These are phyloP conservation scores for Geophilus truncorum DNA, from an alignment of 2,888 invertebrate species.

Conservation along the genomic window DNA sequence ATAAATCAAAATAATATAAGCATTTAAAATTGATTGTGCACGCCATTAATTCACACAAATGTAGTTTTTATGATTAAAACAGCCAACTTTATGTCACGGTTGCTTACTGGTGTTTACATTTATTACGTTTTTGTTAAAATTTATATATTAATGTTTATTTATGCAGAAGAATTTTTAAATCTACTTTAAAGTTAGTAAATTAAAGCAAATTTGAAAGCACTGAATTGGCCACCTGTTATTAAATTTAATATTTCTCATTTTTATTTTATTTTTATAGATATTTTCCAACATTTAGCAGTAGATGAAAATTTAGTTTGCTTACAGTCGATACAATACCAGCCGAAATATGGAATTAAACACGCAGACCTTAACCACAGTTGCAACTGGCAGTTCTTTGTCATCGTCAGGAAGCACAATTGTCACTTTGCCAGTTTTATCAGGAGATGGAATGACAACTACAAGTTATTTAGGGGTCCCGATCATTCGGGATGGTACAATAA, in stretches of 20 bases:
- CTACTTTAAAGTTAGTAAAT: neutral
- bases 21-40: neutral
- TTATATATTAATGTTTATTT: no score
- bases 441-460: slow-evolving; percentile 32
- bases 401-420: slow-evolving; percentile 34
- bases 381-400: slow-evolving; percentile 20
- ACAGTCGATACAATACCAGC: no score
- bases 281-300: no score
- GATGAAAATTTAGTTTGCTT: no score
- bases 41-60: neutral
- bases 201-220: neutral
- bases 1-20: neutral
- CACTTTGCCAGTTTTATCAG: slow-evolving; percentile 35
- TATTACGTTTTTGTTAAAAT: no score
- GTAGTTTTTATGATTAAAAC: neutral
- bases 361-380: slow-evolving; percentile 20
- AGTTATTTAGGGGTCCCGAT: slow-evolving; percentile 39
- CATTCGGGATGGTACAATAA: slow-evolving; percentile 37
- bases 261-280: neutral
- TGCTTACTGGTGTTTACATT: neutral
- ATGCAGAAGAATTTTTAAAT: neutral
- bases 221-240: neutral
- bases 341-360: slow-evolving; percentile 1
- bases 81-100: neutral
- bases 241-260: neutral